Evolutionary conservation across 2,113 vertebrate genomes (phyloP).

Genomic region (Colius striatus): DNA sequence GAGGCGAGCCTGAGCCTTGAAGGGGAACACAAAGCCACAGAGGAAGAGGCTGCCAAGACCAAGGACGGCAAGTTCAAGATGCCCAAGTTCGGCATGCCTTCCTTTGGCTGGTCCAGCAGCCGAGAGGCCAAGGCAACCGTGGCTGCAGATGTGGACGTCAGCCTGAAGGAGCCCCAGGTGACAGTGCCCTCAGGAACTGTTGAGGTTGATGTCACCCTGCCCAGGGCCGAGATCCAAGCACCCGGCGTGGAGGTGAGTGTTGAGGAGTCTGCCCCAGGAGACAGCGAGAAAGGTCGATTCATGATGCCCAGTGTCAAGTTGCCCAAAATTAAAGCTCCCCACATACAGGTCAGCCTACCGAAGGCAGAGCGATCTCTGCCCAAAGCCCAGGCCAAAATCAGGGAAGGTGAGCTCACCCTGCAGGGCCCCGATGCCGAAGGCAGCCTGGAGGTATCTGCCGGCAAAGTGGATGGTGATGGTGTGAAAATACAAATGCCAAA

Average conservation of each 20-base stretch:
- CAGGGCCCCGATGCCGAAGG: neutral
- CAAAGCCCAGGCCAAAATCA: neutral
- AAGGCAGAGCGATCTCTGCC: neutral
- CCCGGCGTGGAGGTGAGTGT: neutral
- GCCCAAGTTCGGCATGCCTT: too few species aligned
- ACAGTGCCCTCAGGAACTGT: too few species aligned
- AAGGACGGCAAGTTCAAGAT: too few species aligned
- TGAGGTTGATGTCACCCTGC: too few species aligned
- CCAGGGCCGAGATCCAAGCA: neutral
- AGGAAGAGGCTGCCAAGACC: too few species aligned
- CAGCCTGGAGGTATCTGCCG: neutral
- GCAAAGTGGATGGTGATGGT: neutral
- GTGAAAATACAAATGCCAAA: constrained; percentile 12
- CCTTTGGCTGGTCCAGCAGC: too few species aligned
- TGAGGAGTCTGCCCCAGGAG: neutral
- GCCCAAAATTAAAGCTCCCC: neutral
- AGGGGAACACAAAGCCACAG: too few species aligned
- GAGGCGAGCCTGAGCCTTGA: too few species aligned
- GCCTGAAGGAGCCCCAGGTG: too few species aligned
- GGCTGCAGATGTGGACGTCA: too few species aligned
- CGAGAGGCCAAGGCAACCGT: too few species aligned
- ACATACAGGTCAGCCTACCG: neutral
- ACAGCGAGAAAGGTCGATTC: neutral
- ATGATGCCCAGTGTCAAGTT: neutral
- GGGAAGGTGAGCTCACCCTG: neutral